Percentiles rank a stretch among this genome's conserved stretches.
These are phyloP conservation scores for Zaprionus inermis DNA, from an alignment of 1,140 invertebrate species.

Conservation along the genomic window DNA sequence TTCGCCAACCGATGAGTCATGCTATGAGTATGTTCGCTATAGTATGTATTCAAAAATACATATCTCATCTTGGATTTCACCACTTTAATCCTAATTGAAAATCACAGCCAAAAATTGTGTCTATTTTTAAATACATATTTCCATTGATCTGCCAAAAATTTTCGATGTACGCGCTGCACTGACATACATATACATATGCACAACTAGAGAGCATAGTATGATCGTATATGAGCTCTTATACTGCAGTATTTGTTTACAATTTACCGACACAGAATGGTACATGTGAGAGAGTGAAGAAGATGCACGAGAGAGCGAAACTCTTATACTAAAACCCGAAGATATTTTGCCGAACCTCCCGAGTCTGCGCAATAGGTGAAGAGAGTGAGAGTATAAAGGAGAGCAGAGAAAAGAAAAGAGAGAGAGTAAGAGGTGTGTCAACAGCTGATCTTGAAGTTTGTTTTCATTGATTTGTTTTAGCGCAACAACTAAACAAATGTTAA, in stretches of 20 bases:
- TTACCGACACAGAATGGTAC: neutral
- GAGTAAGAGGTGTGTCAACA: slow-evolving; percentile 24
- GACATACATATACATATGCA: slow-evolving; percentile 57
- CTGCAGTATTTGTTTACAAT: slow-evolving; percentile 67
- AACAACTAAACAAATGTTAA: slow-evolving; percentile 44
- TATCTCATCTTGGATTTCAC: slow-evolving; percentile 72
- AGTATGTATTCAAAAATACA: slow-evolving; percentile 23
- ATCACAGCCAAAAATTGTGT: slow-evolving; percentile 51
- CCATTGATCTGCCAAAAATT: slow-evolving; percentile 62
- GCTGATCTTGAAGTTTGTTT: slow-evolving; percentile 66
- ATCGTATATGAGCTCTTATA: slow-evolving; percentile 56
- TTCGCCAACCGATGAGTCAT: slow-evolving; percentile 25
- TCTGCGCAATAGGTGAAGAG: slow-evolving; percentile 41
- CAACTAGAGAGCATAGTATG: neutral
- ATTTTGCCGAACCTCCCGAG: slow-evolving; percentile 25
- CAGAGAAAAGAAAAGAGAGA: neutral
- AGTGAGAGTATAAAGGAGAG: slow-evolving; percentile 2
- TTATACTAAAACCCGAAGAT: slow-evolving; percentile 49
- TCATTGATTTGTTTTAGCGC: slow-evolving; percentile 29
- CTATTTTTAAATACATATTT: slow-evolving; percentile 62
- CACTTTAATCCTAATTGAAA: slow-evolving; percentile 70
- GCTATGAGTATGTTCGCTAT: slow-evolving; percentile 15
- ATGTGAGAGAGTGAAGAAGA: slow-evolving; percentile 14
- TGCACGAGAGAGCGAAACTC: slow-evolving; percentile 13
- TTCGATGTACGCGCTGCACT: slow-evolving; percentile 45